Evolutionary conservation across 2,113 vertebrate genomes (phyloP).

Genomic region (Lagenorhynchus albirostris): DNA sequence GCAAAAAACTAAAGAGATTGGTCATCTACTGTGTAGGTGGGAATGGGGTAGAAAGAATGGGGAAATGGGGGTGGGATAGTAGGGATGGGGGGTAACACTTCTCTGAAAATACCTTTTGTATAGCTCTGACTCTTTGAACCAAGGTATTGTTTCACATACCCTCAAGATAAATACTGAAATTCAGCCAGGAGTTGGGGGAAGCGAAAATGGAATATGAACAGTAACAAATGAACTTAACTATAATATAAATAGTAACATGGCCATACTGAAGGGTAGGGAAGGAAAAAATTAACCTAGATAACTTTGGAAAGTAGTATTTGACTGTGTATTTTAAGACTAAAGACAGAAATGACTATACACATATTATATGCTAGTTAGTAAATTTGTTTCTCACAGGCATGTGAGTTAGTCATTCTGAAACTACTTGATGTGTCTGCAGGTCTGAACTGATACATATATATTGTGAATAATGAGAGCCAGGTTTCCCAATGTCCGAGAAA

Average conservation of each 20-base stretch:
- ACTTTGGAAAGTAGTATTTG: not conserved
- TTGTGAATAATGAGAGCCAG: not conserved
- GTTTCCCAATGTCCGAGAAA: too few species aligned
- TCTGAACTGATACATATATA: not conserved
- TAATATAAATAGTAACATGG: not conserved
- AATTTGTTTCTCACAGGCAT: not conserved
- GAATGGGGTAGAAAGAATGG: not conserved
- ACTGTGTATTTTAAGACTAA: not conserved
- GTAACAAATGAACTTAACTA: not conserved
- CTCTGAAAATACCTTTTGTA: not conserved
- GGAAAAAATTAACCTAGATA: not conserved
- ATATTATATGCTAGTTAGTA: not conserved
- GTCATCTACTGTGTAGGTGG: not conserved
- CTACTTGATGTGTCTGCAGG: not conserved
- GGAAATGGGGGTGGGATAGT: not conserved
- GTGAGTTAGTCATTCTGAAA: constrained; percentile 1
- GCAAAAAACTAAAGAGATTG: not conserved
- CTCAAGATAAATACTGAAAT: not conserved
- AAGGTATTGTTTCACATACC: not conserved
- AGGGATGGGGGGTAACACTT: not conserved
- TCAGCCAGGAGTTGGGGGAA: not conserved
- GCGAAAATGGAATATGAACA: not conserved
- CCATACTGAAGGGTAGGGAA: not conserved
- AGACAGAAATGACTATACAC: not conserved
- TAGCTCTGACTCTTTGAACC: not conserved